Evolutionary conservation across 2,888 invertebrate species (phyloP).

Genomic region (Lithodes maja): DNA sequence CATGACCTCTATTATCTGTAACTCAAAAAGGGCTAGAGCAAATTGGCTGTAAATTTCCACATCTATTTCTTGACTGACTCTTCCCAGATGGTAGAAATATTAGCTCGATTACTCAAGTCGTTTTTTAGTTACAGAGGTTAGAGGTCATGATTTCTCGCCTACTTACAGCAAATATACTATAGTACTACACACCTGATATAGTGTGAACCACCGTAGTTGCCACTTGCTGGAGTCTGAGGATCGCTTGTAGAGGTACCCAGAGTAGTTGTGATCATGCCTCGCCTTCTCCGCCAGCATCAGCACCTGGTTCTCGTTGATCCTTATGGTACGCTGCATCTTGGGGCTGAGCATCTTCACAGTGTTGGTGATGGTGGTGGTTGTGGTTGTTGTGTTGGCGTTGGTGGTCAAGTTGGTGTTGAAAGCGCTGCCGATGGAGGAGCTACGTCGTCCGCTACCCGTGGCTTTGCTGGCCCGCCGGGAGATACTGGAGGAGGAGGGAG

Average conservation of each 20-base stretch:
- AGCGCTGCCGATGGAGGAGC: slow-evolving; percentile 27
- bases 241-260: slow-evolving; percentile 89
- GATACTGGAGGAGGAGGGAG: slow-evolving; percentile 27
- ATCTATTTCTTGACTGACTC: too few relatives aligned
- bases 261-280: slow-evolving; percentile 87
- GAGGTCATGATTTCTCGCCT: too few relatives aligned
- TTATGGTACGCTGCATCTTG: slow-evolving; percentile 88
- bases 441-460: slow-evolving; percentile 38
- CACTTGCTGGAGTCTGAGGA: slow-evolving; percentile 91
- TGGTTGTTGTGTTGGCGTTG: slow-evolving; percentile 40
- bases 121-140: too few relatives aligned
- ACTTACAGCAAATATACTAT: too few relatives aligned
- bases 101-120: too few relatives aligned
- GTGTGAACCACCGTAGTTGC: slow-evolving; percentile 88
- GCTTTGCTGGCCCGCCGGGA: slow-evolving; percentile 16
- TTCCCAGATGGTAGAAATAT: too few relatives aligned
- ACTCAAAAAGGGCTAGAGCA: too few relatives aligned
- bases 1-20: too few relatives aligned
- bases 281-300: slow-evolving; percentile 89
- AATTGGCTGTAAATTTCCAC: too few relatives aligned
- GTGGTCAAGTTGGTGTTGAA: slow-evolving; percentile 25
- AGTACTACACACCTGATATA: slow-evolving; percentile 82
- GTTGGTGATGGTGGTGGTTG: slow-evolving; percentile 63
- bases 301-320: slow-evolving; percentile 84
- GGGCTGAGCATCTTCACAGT: slow-evolving; percentile 82